Conservation (phyloP, 2,888 invertebrate genomes). For the Clistopyga incitator region DNA sequence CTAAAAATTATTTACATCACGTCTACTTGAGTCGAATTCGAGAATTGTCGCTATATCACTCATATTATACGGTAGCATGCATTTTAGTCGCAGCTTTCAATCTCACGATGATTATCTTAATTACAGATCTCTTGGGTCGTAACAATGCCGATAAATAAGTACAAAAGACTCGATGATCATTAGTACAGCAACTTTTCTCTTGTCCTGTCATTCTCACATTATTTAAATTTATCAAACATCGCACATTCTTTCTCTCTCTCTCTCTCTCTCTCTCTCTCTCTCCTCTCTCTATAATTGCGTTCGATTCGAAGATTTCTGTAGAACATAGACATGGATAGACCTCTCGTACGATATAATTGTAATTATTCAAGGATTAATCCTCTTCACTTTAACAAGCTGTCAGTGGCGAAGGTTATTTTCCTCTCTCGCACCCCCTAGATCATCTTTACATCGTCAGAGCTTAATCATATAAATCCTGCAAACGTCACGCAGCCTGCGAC, state of each 20-base stretch:
- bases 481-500: conserved; percentile 1
- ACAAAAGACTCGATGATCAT: conserved; percentile 42
- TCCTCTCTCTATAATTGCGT: not conserved
- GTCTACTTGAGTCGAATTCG: conserved; percentile 36
- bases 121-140: conserved; percentile 24
- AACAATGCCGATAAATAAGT: conserved; percentile 36
- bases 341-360: conserved; percentile 62
- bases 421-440: not conserved
- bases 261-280: too few relatives aligned
- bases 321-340: conserved; percentile 68
- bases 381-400: conserved; percentile 25
- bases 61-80: conserved; percentile 14
- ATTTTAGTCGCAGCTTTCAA: conserved; percentile 27
- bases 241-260: not conserved
- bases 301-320: conserved; percentile 44
- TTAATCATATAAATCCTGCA: conserved; percentile 21
- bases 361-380: conserved; percentile 56
- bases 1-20: conserved; percentile 56
- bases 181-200: conserved; percentile 6
- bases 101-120: conserved; percentile 46
- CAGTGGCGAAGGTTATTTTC: conserved; percentile 10
- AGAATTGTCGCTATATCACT: conserved; percentile 20
- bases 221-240: conserved; percentile 3
- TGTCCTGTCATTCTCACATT: not conserved
- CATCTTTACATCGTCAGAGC: not conserved